These are phyloP conservation scores for Vidua macroura DNA, from an alignment of 2,113 vertebrate genomes.

Conservation along the genomic window DNA sequence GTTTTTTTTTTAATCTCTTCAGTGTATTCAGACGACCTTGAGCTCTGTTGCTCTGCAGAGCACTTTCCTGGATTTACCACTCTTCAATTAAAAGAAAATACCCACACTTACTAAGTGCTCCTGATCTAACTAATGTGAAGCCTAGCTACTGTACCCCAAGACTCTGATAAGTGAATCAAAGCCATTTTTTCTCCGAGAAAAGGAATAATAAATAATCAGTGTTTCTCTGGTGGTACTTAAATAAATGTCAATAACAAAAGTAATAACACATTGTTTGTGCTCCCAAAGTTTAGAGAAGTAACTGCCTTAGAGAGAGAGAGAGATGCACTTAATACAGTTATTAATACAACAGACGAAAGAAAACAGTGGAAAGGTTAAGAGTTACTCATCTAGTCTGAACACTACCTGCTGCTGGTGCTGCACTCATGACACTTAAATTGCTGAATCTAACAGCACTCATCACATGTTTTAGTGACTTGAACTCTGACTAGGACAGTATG, in stretches of 20 bases:
- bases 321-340: background rate
- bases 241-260: background rate
- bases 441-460: background rate
- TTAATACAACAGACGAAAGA: background rate
- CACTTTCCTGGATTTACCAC: background rate
- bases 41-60: background rate
- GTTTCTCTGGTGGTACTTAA: background rate
- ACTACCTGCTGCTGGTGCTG: background rate
- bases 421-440: background rate
- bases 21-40: background rate
- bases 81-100: background rate
- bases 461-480: background rate
- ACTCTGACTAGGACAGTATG: background rate
- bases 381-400: background rate
- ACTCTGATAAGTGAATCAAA: background rate
- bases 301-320: background rate
- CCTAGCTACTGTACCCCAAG: background rate
- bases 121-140: background rate
- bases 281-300: background rate
- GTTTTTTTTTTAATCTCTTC: background rate
- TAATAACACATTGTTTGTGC: background rate
- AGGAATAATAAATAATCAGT: background rate
- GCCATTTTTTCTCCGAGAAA: background rate
- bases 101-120: background rate
- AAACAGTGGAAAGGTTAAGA: background rate